Conservation (phyloP, 1,140 invertebrate genomes). For the Penaeus japonicus region DNA sequence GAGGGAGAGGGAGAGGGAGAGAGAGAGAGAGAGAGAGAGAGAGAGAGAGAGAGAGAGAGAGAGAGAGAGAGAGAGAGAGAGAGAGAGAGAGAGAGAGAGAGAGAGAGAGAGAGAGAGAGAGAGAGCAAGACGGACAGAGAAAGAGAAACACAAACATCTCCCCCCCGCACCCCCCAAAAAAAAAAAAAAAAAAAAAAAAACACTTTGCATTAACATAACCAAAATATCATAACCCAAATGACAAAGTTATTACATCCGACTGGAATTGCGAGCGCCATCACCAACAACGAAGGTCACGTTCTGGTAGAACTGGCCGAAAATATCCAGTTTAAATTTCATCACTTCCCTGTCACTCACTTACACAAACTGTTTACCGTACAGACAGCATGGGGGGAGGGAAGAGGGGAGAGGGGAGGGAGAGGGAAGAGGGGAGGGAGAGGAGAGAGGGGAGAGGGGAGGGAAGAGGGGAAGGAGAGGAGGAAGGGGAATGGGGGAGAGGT, state of each 20-base stretch:
- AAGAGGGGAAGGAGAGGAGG: neutral
- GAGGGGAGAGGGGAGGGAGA: neutral
- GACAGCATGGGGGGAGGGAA: neutral
- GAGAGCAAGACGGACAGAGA: slow-evolving; percentile 7
- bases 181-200: too few relatives aligned
- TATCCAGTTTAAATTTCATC: too few relatives aligned
- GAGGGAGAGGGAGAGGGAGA: neutral
- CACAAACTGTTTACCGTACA: neutral
- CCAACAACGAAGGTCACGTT: too few relatives aligned
- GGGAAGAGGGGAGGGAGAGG: neutral
- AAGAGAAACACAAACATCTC: neutral
- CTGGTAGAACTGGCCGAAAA: too few relatives aligned
- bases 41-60: neutral
- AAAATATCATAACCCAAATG: too few relatives aligned
- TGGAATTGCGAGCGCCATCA: too few relatives aligned
- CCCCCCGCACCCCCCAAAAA: neutral
- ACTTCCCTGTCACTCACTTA: too few relatives aligned
- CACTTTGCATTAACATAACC: too few relatives aligned
- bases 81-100: neutral
- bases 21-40: neutral
- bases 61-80: neutral
- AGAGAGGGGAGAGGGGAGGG: too few relatives aligned
- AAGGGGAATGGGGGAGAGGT: neutral
- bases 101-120: neutral
- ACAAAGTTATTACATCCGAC: too few relatives aligned